phyloP scores from a whole-genome alignment of 2,113 vertebrate species.

The Camelus dromedarius region DNA sequence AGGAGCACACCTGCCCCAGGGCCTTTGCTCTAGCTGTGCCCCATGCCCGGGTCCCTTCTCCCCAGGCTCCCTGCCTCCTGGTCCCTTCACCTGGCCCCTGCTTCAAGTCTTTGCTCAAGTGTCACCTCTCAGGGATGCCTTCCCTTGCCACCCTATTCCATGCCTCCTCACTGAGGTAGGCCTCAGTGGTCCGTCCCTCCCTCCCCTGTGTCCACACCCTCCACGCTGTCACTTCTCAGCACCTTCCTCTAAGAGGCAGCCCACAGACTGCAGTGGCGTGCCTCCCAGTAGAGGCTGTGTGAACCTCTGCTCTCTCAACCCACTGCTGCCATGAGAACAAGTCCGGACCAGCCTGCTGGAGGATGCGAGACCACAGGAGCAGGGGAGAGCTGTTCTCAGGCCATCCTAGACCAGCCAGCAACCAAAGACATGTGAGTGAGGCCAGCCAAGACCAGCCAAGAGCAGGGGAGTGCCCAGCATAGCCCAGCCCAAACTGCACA shows the following conservation, averaged over 20 bases:
- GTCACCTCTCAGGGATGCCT: background rate
- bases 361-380: rapidly evolving
- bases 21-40: background rate
- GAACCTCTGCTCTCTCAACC: background rate
- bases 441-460: background rate
- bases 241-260: too few relatives aligned
- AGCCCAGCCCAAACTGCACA: background rate
- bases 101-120: background rate
- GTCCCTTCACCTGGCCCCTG: background rate
- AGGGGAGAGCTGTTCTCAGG: background rate
- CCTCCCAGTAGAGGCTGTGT: rapidly evolving
- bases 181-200: rapidly evolving
- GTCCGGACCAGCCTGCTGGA: background rate
- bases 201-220: background rate
- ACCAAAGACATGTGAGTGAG: background rate
- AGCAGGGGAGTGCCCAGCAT: background rate
- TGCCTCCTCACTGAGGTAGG: background rate
- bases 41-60: background rate
- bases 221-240: background rate
- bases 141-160: background rate
- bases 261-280: rapidly evolving
- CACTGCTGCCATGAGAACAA: background rate
- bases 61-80: background rate
- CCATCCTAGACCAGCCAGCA: background rate
- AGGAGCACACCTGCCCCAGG: rapidly evolving